Percentiles rank a stretch among this genome's conserved stretches.
phyloP scores from a whole-genome alignment of 2,797 vertebrate species.

The Trachurus trachurus region DNA sequence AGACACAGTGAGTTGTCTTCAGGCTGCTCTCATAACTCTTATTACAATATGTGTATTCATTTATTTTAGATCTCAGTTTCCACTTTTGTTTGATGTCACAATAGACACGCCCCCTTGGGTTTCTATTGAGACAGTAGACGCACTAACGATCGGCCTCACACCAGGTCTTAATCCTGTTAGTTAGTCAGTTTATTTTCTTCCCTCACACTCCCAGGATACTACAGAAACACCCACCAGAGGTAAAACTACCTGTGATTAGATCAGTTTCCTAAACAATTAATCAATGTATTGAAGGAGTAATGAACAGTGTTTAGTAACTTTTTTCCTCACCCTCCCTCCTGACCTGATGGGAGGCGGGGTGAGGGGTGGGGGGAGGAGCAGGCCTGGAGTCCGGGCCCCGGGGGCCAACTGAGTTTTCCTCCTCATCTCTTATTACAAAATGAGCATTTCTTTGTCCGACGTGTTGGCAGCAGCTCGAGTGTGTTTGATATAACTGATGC shows the following conservation, averaged over 20 bases:
- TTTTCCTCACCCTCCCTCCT: not conserved
- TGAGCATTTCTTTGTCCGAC: constrained; percentile 41
- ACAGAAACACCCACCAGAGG: not conserved
- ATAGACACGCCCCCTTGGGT: not conserved
- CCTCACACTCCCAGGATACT: not conserved
- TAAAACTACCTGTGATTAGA: not conserved
- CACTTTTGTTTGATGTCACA: not conserved
- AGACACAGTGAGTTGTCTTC: too few species aligned
- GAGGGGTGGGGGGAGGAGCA: constrained; percentile 25
- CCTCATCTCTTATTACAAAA: constrained; percentile 43
- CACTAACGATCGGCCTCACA: not conserved
- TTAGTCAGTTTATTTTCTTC: not conserved
- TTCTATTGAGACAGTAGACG: not conserved
- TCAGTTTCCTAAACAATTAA: not conserved
- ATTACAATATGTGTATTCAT: too few species aligned
- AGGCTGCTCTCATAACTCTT: too few species aligned
- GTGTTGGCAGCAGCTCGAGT: not conserved
- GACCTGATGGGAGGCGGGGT: constrained; percentile 2
- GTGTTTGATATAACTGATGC: not conserved
- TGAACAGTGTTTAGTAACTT: too few species aligned
- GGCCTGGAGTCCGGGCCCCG: constrained; percentile 25
- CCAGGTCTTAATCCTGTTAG: not conserved
- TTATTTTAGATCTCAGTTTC: not conserved
- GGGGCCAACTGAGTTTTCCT: constrained; percentile 38
- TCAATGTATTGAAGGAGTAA: not conserved